These are phyloP conservation scores for Selenia dentaria DNA, from an alignment of 2,888 invertebrate genomes.

Conservation along the genomic window DNA sequence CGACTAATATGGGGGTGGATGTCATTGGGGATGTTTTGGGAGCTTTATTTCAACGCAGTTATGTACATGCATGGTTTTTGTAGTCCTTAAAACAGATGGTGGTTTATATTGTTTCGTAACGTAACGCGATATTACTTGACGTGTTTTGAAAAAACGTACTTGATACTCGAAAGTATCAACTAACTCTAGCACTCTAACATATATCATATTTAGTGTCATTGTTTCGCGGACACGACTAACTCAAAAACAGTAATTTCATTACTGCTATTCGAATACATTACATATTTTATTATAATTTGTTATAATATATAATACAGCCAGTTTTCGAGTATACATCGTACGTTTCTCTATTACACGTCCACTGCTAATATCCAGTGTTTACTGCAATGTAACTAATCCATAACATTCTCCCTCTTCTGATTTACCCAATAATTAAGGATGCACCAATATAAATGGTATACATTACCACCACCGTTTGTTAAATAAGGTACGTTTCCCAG, in stretches of 20 bases:
- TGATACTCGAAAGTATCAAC: conserved; percentile 9
- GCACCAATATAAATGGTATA: conserved; percentile 80
- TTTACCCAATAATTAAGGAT: conserved; percentile 83
- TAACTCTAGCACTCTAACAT: not conserved
- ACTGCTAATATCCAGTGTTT: conserved; percentile 44
- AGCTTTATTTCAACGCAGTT: conserved; percentile 42
- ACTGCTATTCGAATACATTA: too few species aligned
- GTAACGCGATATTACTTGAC: conserved; percentile 48
- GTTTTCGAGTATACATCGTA: conserved; percentile 30
- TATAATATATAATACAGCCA: not conserved
- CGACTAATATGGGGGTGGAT: conserved; percentile 56
- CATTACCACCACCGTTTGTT: conserved; percentile 81
- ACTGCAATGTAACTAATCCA: conserved; percentile 80
- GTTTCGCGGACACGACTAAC: not conserved
- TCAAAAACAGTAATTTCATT: too few species aligned
- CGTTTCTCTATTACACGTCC: conserved; percentile 59
- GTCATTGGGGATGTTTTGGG: conserved; percentile 37
- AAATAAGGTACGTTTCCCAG: conserved; percentile 78
- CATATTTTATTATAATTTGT: too few species aligned
- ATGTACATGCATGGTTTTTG: conserved; percentile 69
- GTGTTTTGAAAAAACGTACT: conserved; percentile 59
- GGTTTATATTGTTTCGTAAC: conserved; percentile 58
- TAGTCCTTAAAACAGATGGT: conserved; percentile 72
- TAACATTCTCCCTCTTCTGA: conserved; percentile 84
- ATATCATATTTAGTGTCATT: not conserved